Conservation (phyloP, 92 coral and sea anemone genomes). For the Parazoanthus swiftii region DNA sequence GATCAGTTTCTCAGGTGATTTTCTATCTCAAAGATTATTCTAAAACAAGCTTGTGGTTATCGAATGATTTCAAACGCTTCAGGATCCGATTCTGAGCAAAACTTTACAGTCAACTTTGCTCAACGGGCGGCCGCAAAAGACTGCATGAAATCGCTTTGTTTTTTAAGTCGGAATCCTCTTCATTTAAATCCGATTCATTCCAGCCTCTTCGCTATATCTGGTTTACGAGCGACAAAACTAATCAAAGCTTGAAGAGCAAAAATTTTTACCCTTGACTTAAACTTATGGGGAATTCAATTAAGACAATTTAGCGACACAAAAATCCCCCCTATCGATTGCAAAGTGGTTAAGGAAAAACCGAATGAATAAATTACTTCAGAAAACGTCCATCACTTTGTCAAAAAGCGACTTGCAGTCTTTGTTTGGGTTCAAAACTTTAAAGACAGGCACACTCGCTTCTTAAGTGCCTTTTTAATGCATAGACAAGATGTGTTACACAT, state of each 20-base stretch:
- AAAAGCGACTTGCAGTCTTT: slow-evolving; percentile 40
- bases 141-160: slow-evolving; percentile 42
- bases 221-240: background rate
- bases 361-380: slow-evolving; percentile 36
- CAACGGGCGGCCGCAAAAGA: slow-evolving; percentile 26
- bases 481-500: slow-evolving; percentile 27
- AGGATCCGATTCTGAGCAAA: slow-evolving; percentile 12
- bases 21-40: slow-evolving; percentile 32
- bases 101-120: background rate
- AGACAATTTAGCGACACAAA: slow-evolving; percentile 32
- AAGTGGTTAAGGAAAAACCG: slow-evolving; percentile 37
- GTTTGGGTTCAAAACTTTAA: slow-evolving; percentile 37
- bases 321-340: slow-evolving; percentile 43
- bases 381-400: slow-evolving; percentile 43
- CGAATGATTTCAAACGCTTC: slow-evolving; percentile 9
- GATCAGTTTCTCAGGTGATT: slow-evolving; percentile 35
- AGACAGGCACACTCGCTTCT: background rate
- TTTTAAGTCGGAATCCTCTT: slow-evolving; percentile 19
- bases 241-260: slow-evolving; percentile 1
- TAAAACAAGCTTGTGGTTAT: slow-evolving; percentile 32
- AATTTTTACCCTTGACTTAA: background rate
- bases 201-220: background rate
- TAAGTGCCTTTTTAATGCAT: slow-evolving; percentile 34
- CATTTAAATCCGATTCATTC: slow-evolving; percentile 25
- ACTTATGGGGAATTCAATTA: slow-evolving; percentile 40